These are phyloP conservation scores for Andrena flavipes DNA, from an alignment of 2,888 invertebrate species.

Conservation along the genomic window DNA sequence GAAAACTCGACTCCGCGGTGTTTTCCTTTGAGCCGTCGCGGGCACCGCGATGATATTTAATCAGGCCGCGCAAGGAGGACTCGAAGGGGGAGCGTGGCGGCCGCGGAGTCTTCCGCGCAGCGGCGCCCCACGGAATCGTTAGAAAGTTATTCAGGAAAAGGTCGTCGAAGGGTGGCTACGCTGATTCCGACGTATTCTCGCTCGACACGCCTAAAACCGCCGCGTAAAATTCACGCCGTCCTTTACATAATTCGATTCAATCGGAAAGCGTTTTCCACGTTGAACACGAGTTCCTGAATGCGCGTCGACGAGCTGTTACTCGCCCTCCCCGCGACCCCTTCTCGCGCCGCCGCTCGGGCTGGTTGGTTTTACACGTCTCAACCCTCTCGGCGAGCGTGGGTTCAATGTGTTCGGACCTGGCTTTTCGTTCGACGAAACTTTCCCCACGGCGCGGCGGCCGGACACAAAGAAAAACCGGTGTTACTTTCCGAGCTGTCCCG, in stretches of 20 bases:
- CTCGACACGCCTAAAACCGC: constrained; percentile 50
- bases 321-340: constrained; percentile 2
- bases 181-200: constrained; percentile 59
- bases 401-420: constrained; percentile 50
- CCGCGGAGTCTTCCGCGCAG: constrained; percentile 1
- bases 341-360: not conserved
- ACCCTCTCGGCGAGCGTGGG: constrained; percentile 44
- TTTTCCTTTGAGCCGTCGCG: constrained; percentile 37
- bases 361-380: constrained; percentile 56
- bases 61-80: constrained; percentile 22
- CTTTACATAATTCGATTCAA: constrained; percentile 78
- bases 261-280: constrained; percentile 72
- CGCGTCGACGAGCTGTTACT: constrained; percentile 57
- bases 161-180: constrained; percentile 36
- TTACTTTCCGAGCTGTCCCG: constrained; percentile 20
- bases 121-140: constrained; percentile 49
- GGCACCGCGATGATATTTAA: constrained; percentile 44
- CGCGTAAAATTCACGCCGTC: constrained; percentile 69
- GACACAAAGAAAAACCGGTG: constrained; percentile 41
- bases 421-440: constrained; percentile 27
- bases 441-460: not conserved
- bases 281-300: constrained; percentile 63
- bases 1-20: constrained; percentile 13
- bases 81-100: not conserved
- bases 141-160: constrained; percentile 62